These are phyloP conservation scores for Sylvietta virens DNA, from an alignment of 2,113 vertebrate species.

Conservation along the genomic window DNA sequence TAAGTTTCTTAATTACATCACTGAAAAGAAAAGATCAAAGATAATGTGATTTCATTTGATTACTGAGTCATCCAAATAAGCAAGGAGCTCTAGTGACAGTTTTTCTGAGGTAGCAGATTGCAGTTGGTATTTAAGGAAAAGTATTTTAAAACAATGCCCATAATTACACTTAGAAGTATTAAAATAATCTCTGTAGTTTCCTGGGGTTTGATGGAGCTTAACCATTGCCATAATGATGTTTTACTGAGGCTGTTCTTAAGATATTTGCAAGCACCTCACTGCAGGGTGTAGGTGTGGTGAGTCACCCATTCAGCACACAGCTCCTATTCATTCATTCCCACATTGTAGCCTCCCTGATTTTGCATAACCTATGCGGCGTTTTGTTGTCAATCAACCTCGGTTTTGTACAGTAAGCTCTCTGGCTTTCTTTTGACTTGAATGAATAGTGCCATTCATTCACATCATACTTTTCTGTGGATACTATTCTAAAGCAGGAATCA, in stretches of 20 bases:
- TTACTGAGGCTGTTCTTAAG: not conserved
- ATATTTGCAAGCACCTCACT: not conserved
- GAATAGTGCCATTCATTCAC: slow-evolving; percentile 34
- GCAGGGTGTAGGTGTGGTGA: slow-evolving; percentile 44
- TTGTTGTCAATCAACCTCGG: not conserved
- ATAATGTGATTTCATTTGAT: slow-evolving; percentile 60
- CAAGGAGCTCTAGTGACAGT: slow-evolving; percentile 18
- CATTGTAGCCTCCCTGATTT: not conserved
- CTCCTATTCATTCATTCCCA: slow-evolving; percentile 18
- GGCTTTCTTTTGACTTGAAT: not conserved
- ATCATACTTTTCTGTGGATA: not conserved
- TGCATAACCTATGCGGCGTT: not conserved
- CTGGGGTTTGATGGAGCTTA: not conserved
- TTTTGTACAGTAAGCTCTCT: slow-evolving; percentile 6
- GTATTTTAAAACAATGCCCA: slow-evolving; percentile 43
- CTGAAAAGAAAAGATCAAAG: slow-evolving; percentile 52
- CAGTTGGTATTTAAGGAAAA: slow-evolving; percentile 35
- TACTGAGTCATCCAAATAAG: slow-evolving; percentile 45
- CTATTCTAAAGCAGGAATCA: not conserved
- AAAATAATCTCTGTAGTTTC: not conserved
- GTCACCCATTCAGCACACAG: slow-evolving; percentile 27
- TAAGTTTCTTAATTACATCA: slow-evolving; percentile 57
- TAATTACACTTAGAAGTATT: slow-evolving; percentile 11
- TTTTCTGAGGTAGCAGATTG: slow-evolving; percentile 52
- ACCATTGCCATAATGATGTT: not conserved